These are phyloP conservation scores for Gallinago jamesoni DNA, from an alignment of 2,113 vertebrate species.

Conservation along the genomic window DNA sequence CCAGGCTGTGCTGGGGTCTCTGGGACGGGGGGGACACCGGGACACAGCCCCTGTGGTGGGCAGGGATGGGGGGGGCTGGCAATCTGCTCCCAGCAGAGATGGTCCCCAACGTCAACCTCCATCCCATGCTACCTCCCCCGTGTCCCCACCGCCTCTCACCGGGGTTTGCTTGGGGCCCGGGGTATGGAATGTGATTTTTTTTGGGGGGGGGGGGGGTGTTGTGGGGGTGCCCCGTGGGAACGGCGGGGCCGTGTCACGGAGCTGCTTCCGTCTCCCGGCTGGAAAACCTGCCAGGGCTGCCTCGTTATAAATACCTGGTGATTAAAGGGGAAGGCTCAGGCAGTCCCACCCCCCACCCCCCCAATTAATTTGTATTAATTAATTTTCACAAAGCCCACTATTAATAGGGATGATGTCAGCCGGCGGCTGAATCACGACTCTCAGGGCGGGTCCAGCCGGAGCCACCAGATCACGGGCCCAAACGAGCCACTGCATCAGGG, in stretches of 20 bases:
- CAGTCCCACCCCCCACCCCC: not conserved
- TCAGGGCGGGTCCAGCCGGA: not conserved
- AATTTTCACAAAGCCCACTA: constrained; percentile 44
- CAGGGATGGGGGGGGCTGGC: not conserved
- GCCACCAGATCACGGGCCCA: fast-evolving
- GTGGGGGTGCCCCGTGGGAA: not conserved
- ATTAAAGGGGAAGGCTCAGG: not conserved
- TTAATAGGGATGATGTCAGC: constrained; percentile 58
- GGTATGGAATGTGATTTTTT: fast-evolving
- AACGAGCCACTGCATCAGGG: fast-evolving
- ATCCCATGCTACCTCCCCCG: fast-evolving
- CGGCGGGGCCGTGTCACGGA: fast-evolving
- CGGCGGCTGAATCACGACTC: constrained; percentile 46
- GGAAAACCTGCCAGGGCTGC: not conserved
- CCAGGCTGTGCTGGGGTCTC: not conserved
- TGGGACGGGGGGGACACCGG: not conserved
- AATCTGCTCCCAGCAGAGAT: fast-evolving
- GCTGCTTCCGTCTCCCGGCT: fast-evolving
- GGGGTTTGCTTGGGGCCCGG: not conserved
- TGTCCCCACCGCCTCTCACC: fast-evolving
- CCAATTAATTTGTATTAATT: constrained; percentile 61
- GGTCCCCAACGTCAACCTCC: not conserved
- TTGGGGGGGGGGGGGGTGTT: not conserved
- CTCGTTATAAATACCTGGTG: not conserved
- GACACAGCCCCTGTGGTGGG: not conserved